Base-by-base conservation (phyloP, 30 jellyfish, hydroid and myxozoan genomes). In the Aurelia aurita region DNA sequence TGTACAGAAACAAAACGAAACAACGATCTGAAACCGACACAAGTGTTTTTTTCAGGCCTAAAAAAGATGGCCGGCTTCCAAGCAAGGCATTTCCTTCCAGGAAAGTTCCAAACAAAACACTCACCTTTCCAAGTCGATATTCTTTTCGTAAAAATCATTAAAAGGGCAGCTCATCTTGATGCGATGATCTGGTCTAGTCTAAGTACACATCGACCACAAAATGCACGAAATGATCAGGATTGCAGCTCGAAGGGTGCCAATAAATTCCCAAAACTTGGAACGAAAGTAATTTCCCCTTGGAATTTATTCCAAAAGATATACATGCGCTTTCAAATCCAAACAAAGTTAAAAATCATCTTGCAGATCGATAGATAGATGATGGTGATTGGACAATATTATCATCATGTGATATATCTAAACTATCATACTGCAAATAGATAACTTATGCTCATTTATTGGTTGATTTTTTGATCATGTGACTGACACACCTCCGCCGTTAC, bases 401-500 rank as follows among this genome's bases (percentile, higher is more conserved):
- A 39, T 9, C 69, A 23, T 58, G 25, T 19, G 69, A 20, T 20
- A 19, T 58, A 19, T 19, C 28, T 22, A 5, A 61, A 61, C 10
- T 22, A 19, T 39, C 34, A 61, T 61, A 61, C 73, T 61, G 28
- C 73, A 18, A 14, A 3, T 61, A 18, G 45, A 61, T 39, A 3
- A n/a, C 5, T 39, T 3, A 0, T 5, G 19, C 22, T 39, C 32
- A 39, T 19, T 22, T 45, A 61, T 14, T 61, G 73, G 73, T 45
- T 61, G 73, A 39, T 10, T 3, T 0, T 3, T 44, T 16, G 57
- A 25, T 70, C 82, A 44, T 45, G 67, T 70, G 82, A 70, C 35
- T 64, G 21, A 20, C 82, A 70, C 82, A 70, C 82, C 82, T 22
- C 67, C 82, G 51, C 51, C 51, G 9, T 39, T 15, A 39, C 51